Conservation (phyloP, 2,888 invertebrate species). For the Caradrina clavipalpis region DNA sequence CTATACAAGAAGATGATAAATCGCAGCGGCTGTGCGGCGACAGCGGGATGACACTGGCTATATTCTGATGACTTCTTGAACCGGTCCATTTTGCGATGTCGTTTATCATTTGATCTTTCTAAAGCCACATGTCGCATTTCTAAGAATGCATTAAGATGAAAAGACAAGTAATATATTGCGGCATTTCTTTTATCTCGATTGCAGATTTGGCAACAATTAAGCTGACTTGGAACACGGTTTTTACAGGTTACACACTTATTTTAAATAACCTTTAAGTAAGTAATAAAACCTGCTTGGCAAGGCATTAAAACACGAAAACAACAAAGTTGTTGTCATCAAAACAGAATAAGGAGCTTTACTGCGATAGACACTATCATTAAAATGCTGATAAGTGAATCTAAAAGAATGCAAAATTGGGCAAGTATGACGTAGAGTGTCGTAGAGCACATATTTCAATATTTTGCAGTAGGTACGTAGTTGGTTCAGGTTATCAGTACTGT, state of each 20-base stretch:
- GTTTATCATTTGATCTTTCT: constrained; percentile 69
- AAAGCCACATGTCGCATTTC: constrained; percentile 48
- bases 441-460: constrained; percentile 4
- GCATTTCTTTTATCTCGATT: constrained; percentile 36
- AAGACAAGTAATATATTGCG: constrained; percentile 43
- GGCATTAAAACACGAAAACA: constrained; percentile 14
- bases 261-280: constrained; percentile 14
- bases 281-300: constrained; percentile 20
- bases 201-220: constrained; percentile 39
- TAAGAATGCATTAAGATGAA: constrained; percentile 50
- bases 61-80: constrained; percentile 71
- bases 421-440: constrained; percentile 39
- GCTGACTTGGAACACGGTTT: constrained; percentile 10
- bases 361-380: constrained; percentile 3
- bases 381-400: constrained; percentile 23
- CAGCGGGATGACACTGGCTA: constrained; percentile 66
- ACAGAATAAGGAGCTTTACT: constrained; percentile 14
- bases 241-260: constrained; percentile 13
- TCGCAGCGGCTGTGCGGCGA: constrained; percentile 60
- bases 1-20: constrained; percentile 73
- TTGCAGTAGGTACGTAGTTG: background rate
- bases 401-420: constrained; percentile 23
- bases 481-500: constrained; percentile 3
- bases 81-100: constrained; percentile 69
- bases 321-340: constrained; percentile 12